Base-by-base conservation (phyloP, 2,888 invertebrate species). In the Gasteruption jaculator region DNA sequence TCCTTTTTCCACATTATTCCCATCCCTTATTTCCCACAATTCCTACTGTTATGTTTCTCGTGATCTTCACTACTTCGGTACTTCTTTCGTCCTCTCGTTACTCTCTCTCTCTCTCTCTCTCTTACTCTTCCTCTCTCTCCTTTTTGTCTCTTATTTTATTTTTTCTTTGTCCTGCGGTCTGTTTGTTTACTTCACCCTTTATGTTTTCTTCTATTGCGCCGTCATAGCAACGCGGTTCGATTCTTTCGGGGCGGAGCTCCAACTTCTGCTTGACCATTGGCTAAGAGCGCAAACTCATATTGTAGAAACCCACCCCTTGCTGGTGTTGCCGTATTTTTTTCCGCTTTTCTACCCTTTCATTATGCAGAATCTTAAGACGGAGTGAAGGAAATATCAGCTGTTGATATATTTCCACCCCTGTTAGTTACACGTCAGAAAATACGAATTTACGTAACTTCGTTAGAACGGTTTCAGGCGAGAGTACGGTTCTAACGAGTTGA, bases 231-330 rank as follows among this genome's bases (percentile, higher is more conserved):
- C 48, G 45, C 43, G 48, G 56, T 52, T 59, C 57, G 60, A 60
- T 61, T 63, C 57, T 54, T 57, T 61, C 56, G 49, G 67, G 68
- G 69, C 68, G 69, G 69, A 61, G 68, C 59, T 52, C 47, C n/a
- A n/a, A n/a, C n/a, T n/a, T 42, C 37, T 44, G 44, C 60, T 61
- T 69, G 68, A 69, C 68, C 68, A 67, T 52, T 63, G 66, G 59
- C 58, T 61, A 64, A n/a, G 54, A 53, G 67, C 63, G 62, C 63
- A 66, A 60, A 53, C 61, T 56, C 64, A 46, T 49, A n/a, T n/a
- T n/a, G n/a, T n/a, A n/a, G n/a, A n/a, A n/a, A n/a, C n/a, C n/a
- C n/a, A n/a, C n/a, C n/a, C n/a, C n/a, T n/a, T n/a, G n/a, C n/a
- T n/a, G n/a, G n/a, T n/a, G n/a, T n/a, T n/a, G n/a, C n/a, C n/a